Conservation (phyloP, 2,888 invertebrate genomes). For the Cephus sareptanus region DNA sequence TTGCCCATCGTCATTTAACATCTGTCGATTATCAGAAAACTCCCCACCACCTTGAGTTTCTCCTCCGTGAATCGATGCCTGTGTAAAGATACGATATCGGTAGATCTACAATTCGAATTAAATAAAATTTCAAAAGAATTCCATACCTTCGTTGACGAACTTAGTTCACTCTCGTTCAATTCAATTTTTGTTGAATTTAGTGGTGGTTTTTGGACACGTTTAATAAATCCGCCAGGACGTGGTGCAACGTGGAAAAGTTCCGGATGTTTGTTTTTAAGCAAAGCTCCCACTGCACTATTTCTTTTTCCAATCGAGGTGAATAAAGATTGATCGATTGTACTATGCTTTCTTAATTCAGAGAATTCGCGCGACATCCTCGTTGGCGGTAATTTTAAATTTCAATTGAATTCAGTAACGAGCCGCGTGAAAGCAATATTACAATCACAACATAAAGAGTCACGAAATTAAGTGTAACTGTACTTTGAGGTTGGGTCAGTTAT, state of each 20-base stretch:
- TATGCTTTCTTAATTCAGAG: not conserved
- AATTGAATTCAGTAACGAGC: not conserved
- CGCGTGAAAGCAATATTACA: not conserved
- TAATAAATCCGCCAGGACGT: constrained; percentile 30
- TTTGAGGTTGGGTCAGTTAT: not conserved
- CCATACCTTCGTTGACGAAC: not conserved
- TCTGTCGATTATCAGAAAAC: not conserved
- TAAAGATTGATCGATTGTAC: not conserved
- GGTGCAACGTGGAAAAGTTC: constrained; percentile 29
- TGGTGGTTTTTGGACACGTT: constrained; percentile 8
- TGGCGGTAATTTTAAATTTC: not conserved
- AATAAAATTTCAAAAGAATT: not conserved
- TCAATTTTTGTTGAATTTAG: not conserved
- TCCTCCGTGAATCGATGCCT: not conserved
- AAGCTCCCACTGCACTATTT: constrained; percentile 15
- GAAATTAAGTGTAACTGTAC: not conserved
- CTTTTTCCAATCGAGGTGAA: constrained; percentile 4
- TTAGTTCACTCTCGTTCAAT: not conserved
- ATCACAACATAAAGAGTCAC: not conserved
- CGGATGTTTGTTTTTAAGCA: constrained; percentile 32
- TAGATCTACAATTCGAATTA: not conserved
- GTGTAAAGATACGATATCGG: not conserved
- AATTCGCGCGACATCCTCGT: not conserved
- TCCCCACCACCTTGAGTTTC: not conserved
- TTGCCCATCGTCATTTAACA: not conserved